phyloP scores from a whole-genome alignment of 92 coral and sea anemone species.

The Pocillopora meandrina region DNA sequence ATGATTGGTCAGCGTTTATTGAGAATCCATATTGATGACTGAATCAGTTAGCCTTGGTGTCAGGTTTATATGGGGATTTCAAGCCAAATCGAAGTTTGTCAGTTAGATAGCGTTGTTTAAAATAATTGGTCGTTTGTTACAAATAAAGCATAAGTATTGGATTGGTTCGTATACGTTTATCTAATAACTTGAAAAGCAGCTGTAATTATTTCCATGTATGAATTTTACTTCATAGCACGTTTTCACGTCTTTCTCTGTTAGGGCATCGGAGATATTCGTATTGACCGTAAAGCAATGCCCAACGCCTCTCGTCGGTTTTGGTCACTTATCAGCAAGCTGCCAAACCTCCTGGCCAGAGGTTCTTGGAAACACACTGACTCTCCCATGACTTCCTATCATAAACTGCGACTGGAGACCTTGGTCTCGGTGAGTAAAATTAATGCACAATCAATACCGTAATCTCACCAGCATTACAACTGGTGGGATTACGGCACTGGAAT shows the following conservation, averaged over 20 bases:
- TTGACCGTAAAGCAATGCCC: conserved; percentile 93
- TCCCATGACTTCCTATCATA: conserved; percentile 77
- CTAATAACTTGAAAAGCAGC: too few species aligned
- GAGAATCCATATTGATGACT: too few species aligned
- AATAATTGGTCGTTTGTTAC: too few species aligned
- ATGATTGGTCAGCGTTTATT: too few species aligned
- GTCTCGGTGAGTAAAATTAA: conserved; percentile 70
- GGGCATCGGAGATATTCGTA: conserved; percentile 95
- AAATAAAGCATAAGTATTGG: too few species aligned
- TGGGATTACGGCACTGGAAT: too few species aligned
- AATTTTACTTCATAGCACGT: not conserved
- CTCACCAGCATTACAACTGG: too few species aligned
- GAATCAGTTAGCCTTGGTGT: too few species aligned
- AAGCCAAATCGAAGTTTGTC: not conserved
- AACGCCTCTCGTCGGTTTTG: conserved; percentile 95
- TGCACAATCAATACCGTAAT: not conserved
- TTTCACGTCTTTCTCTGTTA: conserved; percentile 4
- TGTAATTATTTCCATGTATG: too few species aligned
- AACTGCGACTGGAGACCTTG: conserved; percentile 80
- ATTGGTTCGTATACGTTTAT: too few species aligned
- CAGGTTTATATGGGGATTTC: too few species aligned
- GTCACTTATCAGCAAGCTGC: conserved; percentile 85
- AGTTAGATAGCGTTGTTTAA: not conserved
- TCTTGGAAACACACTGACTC: conserved; percentile 88
- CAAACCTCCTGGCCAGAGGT: conserved; percentile 81